Evolutionary conservation across 2,113 vertebrate genomes (phyloP).

Genomic region (Larimichthys crocea): DNA sequence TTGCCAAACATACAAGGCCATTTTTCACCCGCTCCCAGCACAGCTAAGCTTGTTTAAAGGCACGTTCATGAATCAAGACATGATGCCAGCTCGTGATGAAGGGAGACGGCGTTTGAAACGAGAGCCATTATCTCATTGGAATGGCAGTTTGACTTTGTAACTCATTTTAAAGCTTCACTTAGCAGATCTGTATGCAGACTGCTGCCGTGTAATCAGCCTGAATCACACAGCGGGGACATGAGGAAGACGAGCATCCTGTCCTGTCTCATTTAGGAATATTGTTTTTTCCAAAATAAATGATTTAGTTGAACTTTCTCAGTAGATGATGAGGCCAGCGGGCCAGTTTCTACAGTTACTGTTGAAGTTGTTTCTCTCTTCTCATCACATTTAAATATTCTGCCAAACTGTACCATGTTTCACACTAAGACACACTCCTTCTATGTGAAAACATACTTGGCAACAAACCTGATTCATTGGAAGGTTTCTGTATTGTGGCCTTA

Average conservation of each 20-base stretch:
- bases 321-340: not conserved
- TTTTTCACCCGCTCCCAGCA: not conserved
- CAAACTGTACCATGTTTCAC: too few relatives aligned
- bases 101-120: not conserved
- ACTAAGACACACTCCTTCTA: too few relatives aligned
- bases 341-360: too few relatives aligned
- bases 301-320: not conserved
- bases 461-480: too few relatives aligned
- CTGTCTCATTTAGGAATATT: not conserved
- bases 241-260: not conserved
- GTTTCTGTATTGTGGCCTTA: too few relatives aligned
- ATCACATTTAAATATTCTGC: too few relatives aligned
- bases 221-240: not conserved
- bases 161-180: conserved; percentile 20
- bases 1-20: not conserved
- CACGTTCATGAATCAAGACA: not conserved
- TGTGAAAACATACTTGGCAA: too few relatives aligned
- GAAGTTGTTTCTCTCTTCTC: too few relatives aligned
- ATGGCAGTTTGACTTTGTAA: conserved; percentile 16
- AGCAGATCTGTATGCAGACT: not conserved
- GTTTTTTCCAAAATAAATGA: not conserved
- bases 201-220: not conserved
- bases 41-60: not conserved
- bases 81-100: not conserved
- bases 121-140: not conserved